phyloP scores from a whole-genome alignment of 2,888 invertebrate genomes.

The Mimas tiliae region DNA sequence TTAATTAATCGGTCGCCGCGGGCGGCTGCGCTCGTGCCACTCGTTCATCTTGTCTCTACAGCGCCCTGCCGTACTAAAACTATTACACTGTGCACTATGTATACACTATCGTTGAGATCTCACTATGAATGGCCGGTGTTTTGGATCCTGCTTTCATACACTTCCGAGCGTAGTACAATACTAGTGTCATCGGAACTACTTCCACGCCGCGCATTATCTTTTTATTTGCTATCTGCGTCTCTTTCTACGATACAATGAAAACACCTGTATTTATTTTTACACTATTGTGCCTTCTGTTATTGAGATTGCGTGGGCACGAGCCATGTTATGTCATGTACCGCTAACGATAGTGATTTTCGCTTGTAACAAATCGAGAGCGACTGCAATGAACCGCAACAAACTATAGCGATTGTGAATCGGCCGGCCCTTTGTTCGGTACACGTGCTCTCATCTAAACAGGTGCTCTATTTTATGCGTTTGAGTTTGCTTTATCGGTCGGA shows the following conservation, averaged over 20 bases:
- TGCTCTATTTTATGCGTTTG: constrained; percentile 53
- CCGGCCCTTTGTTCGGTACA: constrained; percentile 61
- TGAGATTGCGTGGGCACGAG: constrained; percentile 55
- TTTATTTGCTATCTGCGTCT: constrained; percentile 43
- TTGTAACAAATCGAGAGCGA: constrained; percentile 64
- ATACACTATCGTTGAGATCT: constrained; percentile 47
- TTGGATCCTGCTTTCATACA: constrained; percentile 54
- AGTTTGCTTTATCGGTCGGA: constrained; percentile 45
- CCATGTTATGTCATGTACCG: constrained; percentile 63
- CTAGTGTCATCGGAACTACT: constrained; percentile 14
- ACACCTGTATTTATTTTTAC: constrained; percentile 55
- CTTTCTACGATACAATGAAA: constrained; percentile 45
- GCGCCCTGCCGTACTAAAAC: not conserved
- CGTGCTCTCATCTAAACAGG: constrained; percentile 58
- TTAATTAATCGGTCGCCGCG: constrained; percentile 75
- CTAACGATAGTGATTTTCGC: constrained; percentile 65
- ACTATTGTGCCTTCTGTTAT: constrained; percentile 47
- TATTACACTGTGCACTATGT: not conserved
- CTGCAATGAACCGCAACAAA: constrained; percentile 65
- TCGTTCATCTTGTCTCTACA: constrained; percentile 30
- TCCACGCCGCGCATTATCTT: constrained; percentile 26
- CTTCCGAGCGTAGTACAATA: constrained; percentile 44
- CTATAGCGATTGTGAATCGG: constrained; percentile 60
- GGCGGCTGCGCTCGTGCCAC: constrained; percentile 47
- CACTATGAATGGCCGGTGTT: constrained; percentile 68